Conservation (phyloP, 2,888 invertebrate species). For the Anaspis maculata region DNA sequence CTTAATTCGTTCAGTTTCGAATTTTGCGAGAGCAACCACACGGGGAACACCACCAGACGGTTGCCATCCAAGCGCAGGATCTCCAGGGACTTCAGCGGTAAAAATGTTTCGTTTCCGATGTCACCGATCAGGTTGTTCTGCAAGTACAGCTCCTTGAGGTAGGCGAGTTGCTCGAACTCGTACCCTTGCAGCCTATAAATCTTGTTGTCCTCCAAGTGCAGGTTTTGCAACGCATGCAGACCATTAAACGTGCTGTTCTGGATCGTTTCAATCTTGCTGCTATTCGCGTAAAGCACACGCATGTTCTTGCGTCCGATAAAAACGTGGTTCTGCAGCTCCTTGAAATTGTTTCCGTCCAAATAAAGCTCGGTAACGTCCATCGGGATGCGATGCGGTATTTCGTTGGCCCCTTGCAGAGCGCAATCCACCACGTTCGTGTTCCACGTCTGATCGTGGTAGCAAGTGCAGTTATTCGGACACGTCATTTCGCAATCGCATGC, state of each 20-base stretch:
- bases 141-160: constrained; percentile 72
- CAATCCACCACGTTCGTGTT: constrained; percentile 89
- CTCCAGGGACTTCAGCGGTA: constrained; percentile 68
- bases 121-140: constrained; percentile 75
- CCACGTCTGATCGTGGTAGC: constrained; percentile 92
- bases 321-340: constrained; percentile 74
- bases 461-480: constrained; percentile 87
- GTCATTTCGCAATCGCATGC: constrained; percentile 96
- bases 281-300: constrained; percentile 77
- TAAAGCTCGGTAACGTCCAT: constrained; percentile 93
- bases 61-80: constrained; percentile 78
- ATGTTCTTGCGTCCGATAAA: constrained; percentile 88
- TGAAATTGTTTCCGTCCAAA: constrained; percentile 83
- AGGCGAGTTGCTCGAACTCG: constrained; percentile 75
- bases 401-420: constrained; percentile 66
- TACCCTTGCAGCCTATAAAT: constrained; percentile 70
- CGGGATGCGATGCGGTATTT: constrained; percentile 79
- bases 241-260: constrained; percentile 89
- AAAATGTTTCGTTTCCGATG: constrained; percentile 73
- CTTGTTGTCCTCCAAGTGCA: constrained; percentile 81
- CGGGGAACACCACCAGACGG: constrained; percentile 67
- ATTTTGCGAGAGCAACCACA: constrained; percentile 66
- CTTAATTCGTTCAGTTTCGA: constrained; percentile 64
- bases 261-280: constrained; percentile 73
- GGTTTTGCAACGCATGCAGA: constrained; percentile 63